These are phyloP conservation scores for Sphaeridia pumilis DNA, from an alignment of 2,888 invertebrate genomes.

Conservation along the genomic window DNA sequence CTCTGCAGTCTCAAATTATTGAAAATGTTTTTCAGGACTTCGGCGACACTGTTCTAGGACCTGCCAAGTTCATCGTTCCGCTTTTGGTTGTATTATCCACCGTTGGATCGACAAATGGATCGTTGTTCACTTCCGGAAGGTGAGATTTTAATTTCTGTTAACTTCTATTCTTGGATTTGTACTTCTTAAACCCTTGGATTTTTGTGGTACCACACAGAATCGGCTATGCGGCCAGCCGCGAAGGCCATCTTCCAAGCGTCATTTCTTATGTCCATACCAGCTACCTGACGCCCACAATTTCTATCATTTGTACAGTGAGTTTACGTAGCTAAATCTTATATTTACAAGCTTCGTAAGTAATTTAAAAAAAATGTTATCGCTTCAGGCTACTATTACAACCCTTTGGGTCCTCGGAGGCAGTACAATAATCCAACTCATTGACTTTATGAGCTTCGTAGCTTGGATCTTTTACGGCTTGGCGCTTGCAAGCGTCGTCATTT, in stretches of 20 bases:
- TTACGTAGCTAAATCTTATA: neutral
- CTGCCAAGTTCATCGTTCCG: slow-evolving; percentile 79
- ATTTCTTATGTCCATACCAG: slow-evolving; percentile 19
- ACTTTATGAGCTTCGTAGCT: slow-evolving; percentile 85
- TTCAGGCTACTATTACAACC: slow-evolving; percentile 66
- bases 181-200: neutral
- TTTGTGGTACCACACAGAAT: slow-evolving; percentile 13
- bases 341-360: neutral
- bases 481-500: slow-evolving; percentile 62
- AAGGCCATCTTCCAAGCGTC: slow-evolving; percentile 16
- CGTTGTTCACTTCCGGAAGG: slow-evolving; percentile 31
- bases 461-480: slow-evolving; percentile 79
- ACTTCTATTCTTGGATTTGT: neutral
- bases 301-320: slow-evolving; percentile 23
- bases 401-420: slow-evolving; percentile 79
- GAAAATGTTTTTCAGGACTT: slow-evolving; percentile 21
- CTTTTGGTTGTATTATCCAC: slow-evolving; percentile 76
- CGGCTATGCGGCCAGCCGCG: slow-evolving; percentile 18
- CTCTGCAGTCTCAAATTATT: neutral
- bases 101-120: slow-evolving; percentile 82
- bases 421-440: slow-evolving; percentile 85
- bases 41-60: slow-evolving; percentile 52
- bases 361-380: neutral
- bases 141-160: neutral
- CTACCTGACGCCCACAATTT: slow-evolving; percentile 17